phyloP scores from a whole-genome alignment of 2,888 invertebrate species.

The Calameuta idolon region DNA sequence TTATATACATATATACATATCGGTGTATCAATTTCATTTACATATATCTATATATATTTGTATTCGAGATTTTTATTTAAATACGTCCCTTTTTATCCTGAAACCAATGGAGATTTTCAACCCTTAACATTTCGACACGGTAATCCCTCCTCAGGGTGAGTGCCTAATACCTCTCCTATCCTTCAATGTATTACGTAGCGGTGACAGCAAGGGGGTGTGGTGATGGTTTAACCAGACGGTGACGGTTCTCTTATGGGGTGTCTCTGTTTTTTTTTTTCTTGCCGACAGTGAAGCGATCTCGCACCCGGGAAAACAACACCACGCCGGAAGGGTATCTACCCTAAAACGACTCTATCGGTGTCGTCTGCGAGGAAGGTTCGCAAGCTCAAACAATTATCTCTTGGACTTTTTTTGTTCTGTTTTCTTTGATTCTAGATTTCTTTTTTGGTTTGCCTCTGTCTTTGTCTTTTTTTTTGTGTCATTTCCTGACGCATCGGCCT shows the following conservation, averaged over 20 bases:
- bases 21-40: too few relatives aligned
- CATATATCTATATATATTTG: too few relatives aligned
- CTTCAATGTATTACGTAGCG: too few relatives aligned
- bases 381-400: conserved; percentile 33
- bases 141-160: too few relatives aligned
- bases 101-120: too few relatives aligned
- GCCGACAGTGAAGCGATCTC: conserved; percentile 78
- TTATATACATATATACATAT: too few relatives aligned
- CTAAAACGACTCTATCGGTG: conserved; percentile 56
- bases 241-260: conserved; percentile 42
- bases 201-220: conserved; percentile 31
- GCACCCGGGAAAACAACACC: conserved; percentile 76
- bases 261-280: conserved; percentile 52
- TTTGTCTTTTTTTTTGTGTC: conserved; percentile 19
- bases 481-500: too few relatives aligned
- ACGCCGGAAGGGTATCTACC: conserved; percentile 65
- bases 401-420: conserved; percentile 31
- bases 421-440: conserved; percentile 10
- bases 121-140: too few relatives aligned
- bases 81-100: too few relatives aligned
- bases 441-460: conserved; percentile 13
- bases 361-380: conserved; percentile 58
- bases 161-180: too few relatives aligned
- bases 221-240: conserved; percentile 35
- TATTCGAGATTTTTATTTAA: too few relatives aligned